Conservation (phyloP, 2,113 vertebrate species). For the Macaca mulatta region DNA sequence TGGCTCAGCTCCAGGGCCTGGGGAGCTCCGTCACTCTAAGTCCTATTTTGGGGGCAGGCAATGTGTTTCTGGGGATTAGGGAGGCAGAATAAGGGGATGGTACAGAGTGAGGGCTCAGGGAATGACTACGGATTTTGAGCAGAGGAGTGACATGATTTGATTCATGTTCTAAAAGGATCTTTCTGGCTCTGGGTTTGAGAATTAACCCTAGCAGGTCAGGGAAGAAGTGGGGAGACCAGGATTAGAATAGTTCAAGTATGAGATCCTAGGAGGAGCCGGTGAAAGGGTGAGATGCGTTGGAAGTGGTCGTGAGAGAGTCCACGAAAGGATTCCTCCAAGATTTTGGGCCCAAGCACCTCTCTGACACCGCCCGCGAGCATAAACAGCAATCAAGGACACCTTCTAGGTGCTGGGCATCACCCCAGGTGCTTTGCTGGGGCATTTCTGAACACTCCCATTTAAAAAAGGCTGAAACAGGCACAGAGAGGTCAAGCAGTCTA, state of each 20-base stretch:
- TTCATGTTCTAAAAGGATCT: background rate
- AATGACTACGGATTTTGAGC: background rate
- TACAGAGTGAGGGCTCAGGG: background rate
- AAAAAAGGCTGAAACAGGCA: background rate
- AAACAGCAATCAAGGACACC: rapidly evolving
- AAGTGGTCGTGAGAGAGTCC: background rate
- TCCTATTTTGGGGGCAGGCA: background rate
- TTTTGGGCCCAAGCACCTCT: background rate
- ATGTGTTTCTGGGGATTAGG: background rate
- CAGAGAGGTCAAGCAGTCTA: background rate
- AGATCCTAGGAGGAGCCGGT: background rate
- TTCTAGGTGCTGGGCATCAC: rapidly evolving
- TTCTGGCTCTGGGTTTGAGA: background rate
- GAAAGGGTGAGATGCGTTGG: background rate
- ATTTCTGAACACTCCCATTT: rapidly evolving
- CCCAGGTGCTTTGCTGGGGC: background rate
- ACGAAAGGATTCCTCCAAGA: too few relatives aligned
- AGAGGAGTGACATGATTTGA: background rate
- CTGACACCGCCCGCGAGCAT: rapidly evolving
- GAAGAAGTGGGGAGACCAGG: background rate
- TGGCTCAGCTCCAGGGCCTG: too few relatives aligned
- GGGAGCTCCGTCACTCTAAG: background rate
- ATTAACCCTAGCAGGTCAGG: background rate
- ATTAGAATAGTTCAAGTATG: background rate
- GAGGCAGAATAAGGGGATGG: background rate